Conservation (phyloP, 2,113 vertebrate species). For the Esox niger region DNA sequence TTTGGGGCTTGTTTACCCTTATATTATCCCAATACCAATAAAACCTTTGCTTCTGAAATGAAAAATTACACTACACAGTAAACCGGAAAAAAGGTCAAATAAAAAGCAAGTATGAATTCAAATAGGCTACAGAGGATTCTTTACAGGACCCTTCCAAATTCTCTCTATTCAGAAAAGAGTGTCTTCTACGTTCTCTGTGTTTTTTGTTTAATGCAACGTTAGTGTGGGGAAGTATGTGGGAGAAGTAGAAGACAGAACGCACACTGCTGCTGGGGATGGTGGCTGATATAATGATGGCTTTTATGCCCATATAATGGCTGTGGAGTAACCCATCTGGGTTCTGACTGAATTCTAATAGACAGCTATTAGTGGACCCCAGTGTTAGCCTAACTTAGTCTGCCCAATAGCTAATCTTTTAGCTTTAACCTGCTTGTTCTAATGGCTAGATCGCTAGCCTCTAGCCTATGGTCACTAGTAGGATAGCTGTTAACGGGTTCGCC, state of each 20-base stretch:
- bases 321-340: constrained; percentile 20
- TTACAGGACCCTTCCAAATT: neutral
- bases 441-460: neutral
- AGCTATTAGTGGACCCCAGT: neutral
- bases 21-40: neutral
- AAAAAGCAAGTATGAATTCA: neutral
- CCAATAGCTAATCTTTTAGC: no score
- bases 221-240: neutral
- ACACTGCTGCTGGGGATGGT: constrained; percentile 10
- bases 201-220: neutral
- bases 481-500: neutral
- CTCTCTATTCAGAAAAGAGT: neutral
- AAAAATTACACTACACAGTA: neutral
- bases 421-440: no score
- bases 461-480: no score
- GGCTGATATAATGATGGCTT: constrained; percentile 46
- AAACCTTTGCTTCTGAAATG: no score
- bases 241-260: neutral
- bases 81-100: no score
- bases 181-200: neutral
- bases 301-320: constrained; percentile 33
- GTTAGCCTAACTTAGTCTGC: neutral
- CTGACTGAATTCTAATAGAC: constrained; percentile 29
- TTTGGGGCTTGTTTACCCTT: neutral
- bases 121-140: neutral